A percentile compares a stretch with the other conserved stretches of the same genome.
These are phyloP conservation scores for Ophioninae sp. DNA, from an alignment of 2,888 invertebrate species.

Conservation along the genomic window DNA sequence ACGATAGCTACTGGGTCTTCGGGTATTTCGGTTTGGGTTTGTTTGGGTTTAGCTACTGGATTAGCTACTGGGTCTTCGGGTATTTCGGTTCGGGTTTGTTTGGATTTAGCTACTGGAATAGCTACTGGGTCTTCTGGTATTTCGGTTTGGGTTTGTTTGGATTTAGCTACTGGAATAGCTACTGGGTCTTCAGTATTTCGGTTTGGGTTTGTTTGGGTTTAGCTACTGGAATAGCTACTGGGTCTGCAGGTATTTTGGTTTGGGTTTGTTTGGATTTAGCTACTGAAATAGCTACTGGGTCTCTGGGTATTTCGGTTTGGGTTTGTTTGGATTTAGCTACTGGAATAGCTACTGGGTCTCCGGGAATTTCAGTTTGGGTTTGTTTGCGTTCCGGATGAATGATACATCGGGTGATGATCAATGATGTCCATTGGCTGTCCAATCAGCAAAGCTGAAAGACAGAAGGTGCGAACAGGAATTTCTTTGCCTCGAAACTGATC, in stretches of 20 bases:
- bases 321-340: too few species aligned
- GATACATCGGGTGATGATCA: too few species aligned
- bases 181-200: background rate
- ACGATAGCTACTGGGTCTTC: background rate
- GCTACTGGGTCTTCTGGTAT: background rate
- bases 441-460: too few species aligned
- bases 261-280: background rate
- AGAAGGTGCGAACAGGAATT: too few species aligned
- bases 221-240: background rate
- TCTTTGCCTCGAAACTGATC: too few species aligned
- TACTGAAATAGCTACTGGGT: background rate
- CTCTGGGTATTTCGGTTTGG: background rate
- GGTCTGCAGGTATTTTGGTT: background rate
- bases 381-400: too few species aligned
- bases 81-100: background rate
- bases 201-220: background rate
- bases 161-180: too few species aligned
- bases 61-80: background rate
- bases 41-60: too few species aligned
- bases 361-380: background rate
- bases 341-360: background rate
- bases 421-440: too few species aligned
- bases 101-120: too few species aligned
- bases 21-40: background rate
- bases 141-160: background rate